Evolutionary conservation across 2,113 vertebrate genomes (phyloP).

Genomic region (Zosterops hypoxanthus): DNA sequence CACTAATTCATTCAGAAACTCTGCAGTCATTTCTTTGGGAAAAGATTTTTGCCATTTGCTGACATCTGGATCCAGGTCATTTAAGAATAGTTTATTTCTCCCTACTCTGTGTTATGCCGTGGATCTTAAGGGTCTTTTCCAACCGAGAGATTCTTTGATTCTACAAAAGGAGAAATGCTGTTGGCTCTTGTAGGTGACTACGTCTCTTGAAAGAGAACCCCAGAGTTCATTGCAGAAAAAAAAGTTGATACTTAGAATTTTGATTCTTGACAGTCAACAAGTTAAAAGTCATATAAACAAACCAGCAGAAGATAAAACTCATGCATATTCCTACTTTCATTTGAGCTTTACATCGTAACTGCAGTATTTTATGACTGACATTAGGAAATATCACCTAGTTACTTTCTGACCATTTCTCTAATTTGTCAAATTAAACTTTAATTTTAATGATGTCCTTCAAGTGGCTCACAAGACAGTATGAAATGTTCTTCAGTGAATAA

Average conservation of each 20-base stretch:
- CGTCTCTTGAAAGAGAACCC: neutral
- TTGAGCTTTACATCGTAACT: neutral
- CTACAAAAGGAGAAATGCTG: neutral
- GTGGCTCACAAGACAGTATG: neutral
- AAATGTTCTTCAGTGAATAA: neutral
- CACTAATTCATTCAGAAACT: neutral
- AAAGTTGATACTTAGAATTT: neutral
- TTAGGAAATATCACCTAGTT: neutral
- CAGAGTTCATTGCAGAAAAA: neutral
- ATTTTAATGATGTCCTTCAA: neutral
- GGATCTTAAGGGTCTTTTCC: neutral
- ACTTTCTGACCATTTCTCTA: neutral
- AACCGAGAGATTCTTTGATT: neutral
- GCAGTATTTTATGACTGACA: neutral
- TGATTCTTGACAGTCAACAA: neutral
- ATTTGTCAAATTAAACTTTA: slow-evolving; percentile 22
- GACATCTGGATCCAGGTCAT: neutral
- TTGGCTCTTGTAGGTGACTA: neutral
- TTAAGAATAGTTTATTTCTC: neutral
- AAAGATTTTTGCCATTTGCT: neutral
- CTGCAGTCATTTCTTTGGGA: neutral
- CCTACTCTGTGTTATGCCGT: neutral
- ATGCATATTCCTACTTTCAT: neutral
- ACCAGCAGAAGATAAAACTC: neutral
- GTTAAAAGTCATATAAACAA: neutral